phyloP scores from a whole-genome alignment of 1,140 invertebrate genomes.

The Microvelia longipes region DNA sequence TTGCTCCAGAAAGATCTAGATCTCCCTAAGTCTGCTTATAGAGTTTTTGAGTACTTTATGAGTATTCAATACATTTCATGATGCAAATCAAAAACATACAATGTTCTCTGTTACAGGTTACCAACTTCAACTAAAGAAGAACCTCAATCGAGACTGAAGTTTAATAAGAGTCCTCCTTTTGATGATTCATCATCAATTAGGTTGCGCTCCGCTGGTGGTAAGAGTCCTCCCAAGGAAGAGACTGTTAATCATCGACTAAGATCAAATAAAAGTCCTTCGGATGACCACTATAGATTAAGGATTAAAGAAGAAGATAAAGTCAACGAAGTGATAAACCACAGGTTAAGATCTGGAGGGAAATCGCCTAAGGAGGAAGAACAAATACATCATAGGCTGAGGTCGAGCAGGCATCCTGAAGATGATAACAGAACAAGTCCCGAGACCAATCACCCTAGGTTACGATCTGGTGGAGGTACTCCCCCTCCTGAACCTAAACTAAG shows the following conservation, averaged over 20 bases:
- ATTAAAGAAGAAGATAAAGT: background rate
- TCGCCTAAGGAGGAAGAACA: background rate
- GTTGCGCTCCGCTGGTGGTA: background rate
- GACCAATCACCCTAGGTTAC: background rate
- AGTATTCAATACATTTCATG: no score
- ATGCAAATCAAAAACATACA: no score
- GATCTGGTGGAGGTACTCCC: background rate
- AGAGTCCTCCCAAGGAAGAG: background rate
- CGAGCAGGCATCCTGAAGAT: background rate
- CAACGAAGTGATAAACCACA: background rate
- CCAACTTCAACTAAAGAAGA: constrained; percentile 4
- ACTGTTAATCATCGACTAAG: background rate
- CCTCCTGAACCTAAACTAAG: background rate
- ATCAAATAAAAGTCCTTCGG: background rate
- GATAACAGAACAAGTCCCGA: background rate
- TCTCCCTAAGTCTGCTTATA: no score
- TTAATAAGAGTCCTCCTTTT: background rate
- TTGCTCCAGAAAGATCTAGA: no score
- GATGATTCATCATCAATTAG: background rate
- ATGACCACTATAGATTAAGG: background rate
- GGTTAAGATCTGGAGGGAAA: background rate
- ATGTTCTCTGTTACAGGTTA: background rate
- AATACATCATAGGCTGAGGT: background rate
- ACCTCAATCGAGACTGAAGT: constrained; percentile 1
- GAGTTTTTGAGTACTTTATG: no score